phyloP scores from a whole-genome alignment of 1,140 invertebrate genomes.

The Notospermus geniculatus region DNA sequence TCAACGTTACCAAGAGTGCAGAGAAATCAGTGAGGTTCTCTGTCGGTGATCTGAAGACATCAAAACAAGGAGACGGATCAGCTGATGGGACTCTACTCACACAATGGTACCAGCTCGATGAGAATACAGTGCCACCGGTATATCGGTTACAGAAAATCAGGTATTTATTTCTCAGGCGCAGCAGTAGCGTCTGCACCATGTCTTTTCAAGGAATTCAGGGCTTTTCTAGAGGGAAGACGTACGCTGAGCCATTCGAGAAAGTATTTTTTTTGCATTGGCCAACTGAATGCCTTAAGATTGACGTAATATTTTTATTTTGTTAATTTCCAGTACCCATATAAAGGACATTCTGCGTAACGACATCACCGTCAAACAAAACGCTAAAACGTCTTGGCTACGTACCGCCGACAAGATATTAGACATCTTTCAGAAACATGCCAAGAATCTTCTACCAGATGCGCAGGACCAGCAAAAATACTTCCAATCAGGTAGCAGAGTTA shows the following conservation, averaged over 20 bases:
- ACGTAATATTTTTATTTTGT: background rate
- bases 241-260: no score
- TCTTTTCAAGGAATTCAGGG: no score
- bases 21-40: no score
- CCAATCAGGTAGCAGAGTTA: slow-evolving; percentile 65
- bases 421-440: slow-evolving; percentile 64
- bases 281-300: no score
- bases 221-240: no score
- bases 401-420: slow-evolving; percentile 63
- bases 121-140: slow-evolving; percentile 70
- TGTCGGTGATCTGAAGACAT: background rate
- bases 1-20: no score
- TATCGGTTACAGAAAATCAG: slow-evolving; percentile 68
- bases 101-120: slow-evolving; percentile 71
- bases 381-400: slow-evolving; percentile 30
- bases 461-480: slow-evolving; percentile 75
- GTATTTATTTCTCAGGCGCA: slow-evolving; percentile 19
- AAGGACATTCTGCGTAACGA: slow-evolving; percentile 43
- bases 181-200: no score
- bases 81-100: slow-evolving; percentile 29
- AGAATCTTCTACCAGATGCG: slow-evolving; percentile 60
- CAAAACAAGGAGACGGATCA: background rate
- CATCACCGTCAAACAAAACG: slow-evolving; percentile 27
- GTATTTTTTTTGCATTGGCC: no score
- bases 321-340: slow-evolving; percentile 55